Percentiles rank a stretch among this genome's conserved stretches.
Conservation (phyloP, 2,113 vertebrate genomes). For the Ochotona curzoniae region DNA sequence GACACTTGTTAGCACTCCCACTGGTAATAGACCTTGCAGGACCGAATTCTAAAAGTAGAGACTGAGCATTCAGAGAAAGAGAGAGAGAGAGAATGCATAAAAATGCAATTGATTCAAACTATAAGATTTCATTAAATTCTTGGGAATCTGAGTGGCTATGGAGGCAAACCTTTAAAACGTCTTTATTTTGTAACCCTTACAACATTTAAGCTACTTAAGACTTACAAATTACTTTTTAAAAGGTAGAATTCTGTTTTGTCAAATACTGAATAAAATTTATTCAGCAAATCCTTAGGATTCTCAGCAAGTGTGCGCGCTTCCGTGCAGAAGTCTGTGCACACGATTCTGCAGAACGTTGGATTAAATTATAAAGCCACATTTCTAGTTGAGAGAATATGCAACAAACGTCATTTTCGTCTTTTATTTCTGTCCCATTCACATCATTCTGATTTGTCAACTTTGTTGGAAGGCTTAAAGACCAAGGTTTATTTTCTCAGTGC, state of each 20-base stretch:
- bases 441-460: slow-evolving; percentile 19
- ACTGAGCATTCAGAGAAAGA: neutral
- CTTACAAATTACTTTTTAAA: neutral
- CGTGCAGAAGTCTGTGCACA: neutral
- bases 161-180: neutral
- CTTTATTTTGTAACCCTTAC: neutral
- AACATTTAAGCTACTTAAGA: neutral
- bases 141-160: neutral
- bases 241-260: neutral
- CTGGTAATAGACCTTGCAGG: neutral
- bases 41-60: neutral
- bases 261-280: neutral
- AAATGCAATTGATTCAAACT: slow-evolving; percentile 24
- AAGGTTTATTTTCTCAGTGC: slow-evolving; percentile 27
- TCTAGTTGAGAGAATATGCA: neutral
- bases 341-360: too few relatives aligned
- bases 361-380: neutral
- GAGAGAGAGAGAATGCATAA: neutral
- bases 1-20: neutral
- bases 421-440: neutral
- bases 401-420: neutral
- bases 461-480: slow-evolving; percentile 1
- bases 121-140: neutral
- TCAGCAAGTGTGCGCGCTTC: neutral
- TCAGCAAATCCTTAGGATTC: neutral